Evolutionary conservation across 2,888 invertebrate species (phyloP), one percentile per base, ranked within the genome.

Genomic region (Thera obeliscata): DNA sequence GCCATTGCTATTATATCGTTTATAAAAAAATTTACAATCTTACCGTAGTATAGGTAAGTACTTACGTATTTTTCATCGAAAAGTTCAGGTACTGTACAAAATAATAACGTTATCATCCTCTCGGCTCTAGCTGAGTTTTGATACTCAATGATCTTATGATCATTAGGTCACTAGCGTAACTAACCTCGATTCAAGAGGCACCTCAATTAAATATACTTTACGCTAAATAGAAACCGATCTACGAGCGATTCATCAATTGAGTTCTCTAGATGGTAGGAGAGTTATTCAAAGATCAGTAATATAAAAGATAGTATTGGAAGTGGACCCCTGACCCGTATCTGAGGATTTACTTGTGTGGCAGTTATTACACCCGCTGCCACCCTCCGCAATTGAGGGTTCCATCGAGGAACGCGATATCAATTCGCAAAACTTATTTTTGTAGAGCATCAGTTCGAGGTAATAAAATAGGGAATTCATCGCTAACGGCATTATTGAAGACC

Each of bases 371-470:
- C 73, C 78, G 75, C 64, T 67, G 73, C 74, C 76, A 60, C 56
- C 69, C 69, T 70, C 70, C 74, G 72, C 78, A 78, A 80, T 81
- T 77, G 78, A 79, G 80, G 80, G 80, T 22, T 76, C 78, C 81
- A 87, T 86, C 82, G 84, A 65, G 79, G 78, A 86, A 87, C 77
- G 79, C 83, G 86, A 88, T 87, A 88, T 85, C 84, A 83, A 85
- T 87, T 83, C 82, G 76, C 75, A 80, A 80, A 86, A 84, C 75
- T 85, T 84, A 77, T 83, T 84, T 80, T 83, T 79, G 76, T 75
- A 72, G 74, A 76, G 65, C 61, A 64, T 66, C 72, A 73, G 65
- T 77, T 70, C 73, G 75, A 75, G 78, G 80, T 81, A 87, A 87
- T 87, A 85, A 87, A 84, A 78, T 76, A 71, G 72, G 71, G 71